phyloP scores from a whole-genome alignment of 37 sponge, comb jelly and placozoan genomes.

The Geodia barretti region DNA sequence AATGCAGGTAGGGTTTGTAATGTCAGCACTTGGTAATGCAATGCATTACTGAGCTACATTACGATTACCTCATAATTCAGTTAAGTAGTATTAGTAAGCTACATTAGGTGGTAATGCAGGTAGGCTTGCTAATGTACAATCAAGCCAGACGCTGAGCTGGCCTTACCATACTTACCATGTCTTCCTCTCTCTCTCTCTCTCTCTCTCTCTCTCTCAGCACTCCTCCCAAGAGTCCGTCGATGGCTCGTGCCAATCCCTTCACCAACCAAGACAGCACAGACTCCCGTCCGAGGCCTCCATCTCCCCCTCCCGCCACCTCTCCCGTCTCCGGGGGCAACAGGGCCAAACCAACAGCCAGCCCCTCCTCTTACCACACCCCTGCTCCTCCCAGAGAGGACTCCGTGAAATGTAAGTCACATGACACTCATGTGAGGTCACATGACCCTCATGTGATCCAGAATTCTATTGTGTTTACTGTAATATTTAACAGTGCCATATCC shows the following conservation, averaged over 20 bases:
- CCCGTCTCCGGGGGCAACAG: neutral
- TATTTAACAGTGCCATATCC: neutral
- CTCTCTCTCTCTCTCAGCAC: constrained; percentile 12
- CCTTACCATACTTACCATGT: no score
- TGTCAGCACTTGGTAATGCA: no score
- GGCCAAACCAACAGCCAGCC: neutral
- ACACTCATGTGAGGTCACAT: neutral
- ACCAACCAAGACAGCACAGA: neutral
- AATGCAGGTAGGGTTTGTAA: no score
- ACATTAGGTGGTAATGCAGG: no score
- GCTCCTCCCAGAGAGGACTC: neutral
- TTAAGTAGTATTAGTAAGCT: no score
- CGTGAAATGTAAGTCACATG: neutral
- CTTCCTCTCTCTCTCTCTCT: constrained; percentile 1
- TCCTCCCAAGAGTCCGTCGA: neutral
- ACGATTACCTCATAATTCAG: no score
- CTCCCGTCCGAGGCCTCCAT: neutral
- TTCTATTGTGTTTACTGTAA: neutral
- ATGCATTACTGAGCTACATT: no score
- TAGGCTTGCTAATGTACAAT: no score
- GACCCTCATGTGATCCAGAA: neutral
- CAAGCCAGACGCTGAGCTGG: no score
- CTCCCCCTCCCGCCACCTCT: neutral
- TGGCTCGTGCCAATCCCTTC: neutral
- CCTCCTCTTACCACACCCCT: neutral